Evolutionary conservation across 2,888 invertebrate species (phyloP), one percentile per base, ranked within the genome.

Genomic region (Escarpia spicata): DNA sequence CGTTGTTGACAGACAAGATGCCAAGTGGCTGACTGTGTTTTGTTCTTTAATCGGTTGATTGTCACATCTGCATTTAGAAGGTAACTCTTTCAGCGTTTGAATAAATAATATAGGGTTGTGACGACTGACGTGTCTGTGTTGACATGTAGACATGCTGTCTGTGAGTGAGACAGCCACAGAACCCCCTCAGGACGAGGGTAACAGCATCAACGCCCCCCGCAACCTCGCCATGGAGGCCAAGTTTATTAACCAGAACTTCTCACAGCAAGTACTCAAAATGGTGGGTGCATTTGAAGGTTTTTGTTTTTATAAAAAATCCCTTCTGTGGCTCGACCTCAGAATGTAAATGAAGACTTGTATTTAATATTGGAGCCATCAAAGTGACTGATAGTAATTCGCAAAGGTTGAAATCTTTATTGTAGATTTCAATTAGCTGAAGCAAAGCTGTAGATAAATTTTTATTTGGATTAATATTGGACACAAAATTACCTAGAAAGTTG

Each of bases 211-310:
- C 97, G 98, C 99, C 0, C 99, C 99, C 10, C 97, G 99, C 92
- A 99, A 99, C 97, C 97, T 99, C 94, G 99, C 99, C 0, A 97
- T 99, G 15, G 99, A 99, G 96, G 99, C 99, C 0, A 99, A 99
- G 0, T 99, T 99, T 96, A 99, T 99, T 96, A 99, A 99, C 97
- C 99, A 99, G 96, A 99, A 99, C 97, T 99, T 99, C 97, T 99
- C 99, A 93, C 99, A 99, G 96, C 99, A 99, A 97, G 99, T 98
- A 89, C 95, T 98, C 43, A 97, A 97, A 96, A 97, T 96, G 96
- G 97, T 97, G 95, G 95, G 96, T 95, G 37, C 26, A 43, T 58
- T 75, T 75, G 75, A 4, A 75, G 75, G 12, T 52, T 75, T 26
- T 75, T 26, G 19, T 75, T 75, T 75, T 26, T 10, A 60, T 0